phyloP scores from a whole-genome alignment of 2,797 vertebrate genomes.

The Lophius americanus region DNA sequence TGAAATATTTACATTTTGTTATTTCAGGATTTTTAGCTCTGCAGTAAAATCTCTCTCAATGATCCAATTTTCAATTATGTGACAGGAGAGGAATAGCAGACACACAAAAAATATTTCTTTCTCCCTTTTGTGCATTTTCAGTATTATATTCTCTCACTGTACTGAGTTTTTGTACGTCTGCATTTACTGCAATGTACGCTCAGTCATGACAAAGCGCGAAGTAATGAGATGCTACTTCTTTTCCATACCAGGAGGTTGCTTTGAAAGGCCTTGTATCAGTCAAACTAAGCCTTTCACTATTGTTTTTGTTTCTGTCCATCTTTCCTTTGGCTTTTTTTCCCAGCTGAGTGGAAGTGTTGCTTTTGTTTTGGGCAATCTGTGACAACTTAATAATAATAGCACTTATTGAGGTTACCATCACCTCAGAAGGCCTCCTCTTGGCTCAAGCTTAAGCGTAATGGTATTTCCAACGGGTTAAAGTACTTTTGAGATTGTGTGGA shows the following conservation, averaged over 20 bases:
- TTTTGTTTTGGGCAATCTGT: slow-evolving; percentile 49
- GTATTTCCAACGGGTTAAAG: slow-evolving; percentile 24
- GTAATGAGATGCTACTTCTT: slow-evolving; percentile 13
- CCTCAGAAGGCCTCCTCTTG: slow-evolving; percentile 16
- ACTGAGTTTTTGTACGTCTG: slow-evolving; percentile 47
- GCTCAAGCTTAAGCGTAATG: slow-evolving; percentile 30
- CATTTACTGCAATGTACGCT: slow-evolving; percentile 43
- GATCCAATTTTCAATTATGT: not conserved
- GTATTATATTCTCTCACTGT: slow-evolving; percentile 27
- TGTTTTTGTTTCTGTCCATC: slow-evolving; percentile 10
- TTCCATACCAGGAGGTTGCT: slow-evolving; percentile 17
- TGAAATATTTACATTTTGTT: slow-evolving; percentile 1
- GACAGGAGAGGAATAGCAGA: not conserved
- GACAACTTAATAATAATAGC: slow-evolving; percentile 62
- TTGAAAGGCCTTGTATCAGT: slow-evolving; percentile 45
- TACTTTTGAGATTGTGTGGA: slow-evolving; percentile 65
- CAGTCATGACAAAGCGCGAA: not conserved
- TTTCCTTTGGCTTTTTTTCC: slow-evolving; percentile 15
- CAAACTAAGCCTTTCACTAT: slow-evolving; percentile 34
- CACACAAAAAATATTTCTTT: not conserved
- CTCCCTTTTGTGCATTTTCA: not conserved
- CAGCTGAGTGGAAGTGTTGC: slow-evolving; percentile 14
- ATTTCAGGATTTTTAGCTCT: not conserved
- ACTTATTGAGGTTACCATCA: slow-evolving; percentile 40
- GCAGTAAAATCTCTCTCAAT: slow-evolving; percentile 2